Percentiles rank a stretch among this genome's conserved stretches.
phyloP scores from a whole-genome alignment of 2,797 vertebrate species.

The Neosalanx taihuensis region DNA sequence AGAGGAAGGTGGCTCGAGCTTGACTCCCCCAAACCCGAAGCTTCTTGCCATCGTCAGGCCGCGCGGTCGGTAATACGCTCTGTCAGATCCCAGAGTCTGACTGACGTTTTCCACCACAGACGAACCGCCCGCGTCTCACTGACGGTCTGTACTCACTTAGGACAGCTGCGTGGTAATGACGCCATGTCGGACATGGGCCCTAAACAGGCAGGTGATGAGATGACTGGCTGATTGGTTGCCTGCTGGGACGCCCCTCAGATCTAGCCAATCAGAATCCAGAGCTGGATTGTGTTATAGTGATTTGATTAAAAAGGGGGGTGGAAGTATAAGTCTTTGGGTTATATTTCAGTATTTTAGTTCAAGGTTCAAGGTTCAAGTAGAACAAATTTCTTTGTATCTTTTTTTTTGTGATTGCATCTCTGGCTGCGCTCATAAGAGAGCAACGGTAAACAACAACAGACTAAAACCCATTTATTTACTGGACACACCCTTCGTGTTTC shows the following conservation, averaged over 20 bases:
- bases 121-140: slow-evolving; percentile 46
- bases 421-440: slow-evolving; percentile 22
- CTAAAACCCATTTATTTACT: slow-evolving; percentile 36
- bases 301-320: no score
- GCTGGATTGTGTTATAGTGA: slow-evolving; percentile 9
- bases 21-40: slow-evolving; percentile 27
- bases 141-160: slow-evolving; percentile 47
- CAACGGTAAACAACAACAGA: slow-evolving; percentile 47
- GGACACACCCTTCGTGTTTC: slow-evolving; percentile 63
- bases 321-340: not conserved
- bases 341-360: no score
- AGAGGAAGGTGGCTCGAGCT: slow-evolving; percentile 42
- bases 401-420: slow-evolving; percentile 52
- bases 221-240: slow-evolving; percentile 33
- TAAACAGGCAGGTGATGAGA: slow-evolving; percentile 39
- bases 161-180: slow-evolving; percentile 39
- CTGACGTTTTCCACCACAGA: slow-evolving; percentile 59
- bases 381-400: not conserved
- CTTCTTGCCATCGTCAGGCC: slow-evolving; percentile 64
- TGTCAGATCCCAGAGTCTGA: slow-evolving; percentile 59
- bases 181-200: slow-evolving; percentile 32
- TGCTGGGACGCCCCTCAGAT: slow-evolving; percentile 9
- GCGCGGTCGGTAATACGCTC: slow-evolving; percentile 59
- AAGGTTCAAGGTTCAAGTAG: not conserved
- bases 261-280: slow-evolving; percentile 10